Conservation (phyloP, 2,888 invertebrate species). For the Poecilobothrus nobilitatus region DNA sequence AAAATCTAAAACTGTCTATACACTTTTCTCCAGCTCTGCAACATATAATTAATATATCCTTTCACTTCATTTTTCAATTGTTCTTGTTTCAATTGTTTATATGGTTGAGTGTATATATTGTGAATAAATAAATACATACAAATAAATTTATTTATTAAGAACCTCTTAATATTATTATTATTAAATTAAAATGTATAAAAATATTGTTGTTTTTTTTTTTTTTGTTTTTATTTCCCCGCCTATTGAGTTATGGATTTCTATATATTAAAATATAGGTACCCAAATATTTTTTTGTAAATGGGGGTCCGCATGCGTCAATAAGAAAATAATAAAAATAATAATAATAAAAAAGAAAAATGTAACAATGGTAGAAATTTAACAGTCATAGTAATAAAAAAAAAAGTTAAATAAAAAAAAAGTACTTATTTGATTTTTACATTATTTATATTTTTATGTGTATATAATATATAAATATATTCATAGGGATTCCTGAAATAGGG, state of each 20-base stretch:
- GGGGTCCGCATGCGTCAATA: slow-evolving; percentile 8
- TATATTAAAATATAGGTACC: too few species aligned
- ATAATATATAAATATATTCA: too few species aligned
- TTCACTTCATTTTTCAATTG: not conserved
- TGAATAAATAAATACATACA: not conserved
- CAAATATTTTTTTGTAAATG: not conserved
- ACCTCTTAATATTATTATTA: not conserved
- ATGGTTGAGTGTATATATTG: not conserved
- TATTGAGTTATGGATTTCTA: not conserved
- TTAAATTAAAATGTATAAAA: not conserved
- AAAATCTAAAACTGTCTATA: too few species aligned
- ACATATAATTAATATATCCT: too few species aligned
- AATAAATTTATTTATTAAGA: not conserved
- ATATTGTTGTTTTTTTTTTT: too few species aligned
- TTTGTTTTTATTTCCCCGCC: not conserved
- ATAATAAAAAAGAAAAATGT: not conserved
- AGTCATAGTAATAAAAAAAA: too few species aligned
- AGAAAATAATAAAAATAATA: not conserved
- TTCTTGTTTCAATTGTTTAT: not conserved
- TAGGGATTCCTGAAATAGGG: too few species aligned
- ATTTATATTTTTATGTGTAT: too few species aligned
- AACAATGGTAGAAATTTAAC: too few species aligned
- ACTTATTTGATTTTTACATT: too few species aligned
- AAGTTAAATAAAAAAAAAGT: too few species aligned
- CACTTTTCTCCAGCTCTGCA: too few species aligned